Base-by-base conservation (phyloP, 2,888 invertebrate genomes). In the Acanthosepion pharaonis region DNA sequence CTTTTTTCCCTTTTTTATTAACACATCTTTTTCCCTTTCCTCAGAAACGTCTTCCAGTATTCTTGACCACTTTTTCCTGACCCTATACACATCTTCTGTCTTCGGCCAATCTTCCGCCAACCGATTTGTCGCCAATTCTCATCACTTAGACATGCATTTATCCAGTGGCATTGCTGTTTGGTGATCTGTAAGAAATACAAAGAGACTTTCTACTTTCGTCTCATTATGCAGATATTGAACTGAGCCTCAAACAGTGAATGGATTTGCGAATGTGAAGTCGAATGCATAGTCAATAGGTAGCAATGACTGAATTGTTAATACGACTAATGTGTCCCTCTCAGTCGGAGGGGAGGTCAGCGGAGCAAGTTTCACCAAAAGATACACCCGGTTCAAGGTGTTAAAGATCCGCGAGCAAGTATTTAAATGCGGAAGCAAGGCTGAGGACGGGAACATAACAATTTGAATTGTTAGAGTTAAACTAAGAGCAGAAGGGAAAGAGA, bases 121-220 rank as follows among this genome's bases (percentile, higher is more conserved):
- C 33, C 78, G 78, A 78, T 78, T 78, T 78, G 78, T 78, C 78
- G 33, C 78, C 78, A 78, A 78, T n/a, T n/a, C 78, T n/a, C 78
- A 78, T 78, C 78, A 78, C n/a, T 78, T 78, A 78, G 78, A 78
- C 78, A 78, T 78, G 78, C 78, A 78, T 78, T 78, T 78, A 78
- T n/a, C 78, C 78, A 33, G 78, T 11, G 78, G n/a, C 78, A 78
- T 33, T 78, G n/a, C 78, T 78, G 78, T 33, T n/a, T 78, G n/a
- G 78, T 78, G 78, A 78, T 78, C 78, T 78, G n/a, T 78, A 78
- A 78, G 78, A 78, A 78, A 78, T n/a, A 78, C 78, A 78, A 78
- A 78, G 78, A n/a, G 78, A 78, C 78, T 78, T n/a, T 78, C 78
- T 78, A 33, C 78, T 78, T 78, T 78, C 78, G n/a, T 8, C n/a